phyloP scores from a whole-genome alignment of 2,797 vertebrate genomes.

The Myotis planiceps region DNA sequence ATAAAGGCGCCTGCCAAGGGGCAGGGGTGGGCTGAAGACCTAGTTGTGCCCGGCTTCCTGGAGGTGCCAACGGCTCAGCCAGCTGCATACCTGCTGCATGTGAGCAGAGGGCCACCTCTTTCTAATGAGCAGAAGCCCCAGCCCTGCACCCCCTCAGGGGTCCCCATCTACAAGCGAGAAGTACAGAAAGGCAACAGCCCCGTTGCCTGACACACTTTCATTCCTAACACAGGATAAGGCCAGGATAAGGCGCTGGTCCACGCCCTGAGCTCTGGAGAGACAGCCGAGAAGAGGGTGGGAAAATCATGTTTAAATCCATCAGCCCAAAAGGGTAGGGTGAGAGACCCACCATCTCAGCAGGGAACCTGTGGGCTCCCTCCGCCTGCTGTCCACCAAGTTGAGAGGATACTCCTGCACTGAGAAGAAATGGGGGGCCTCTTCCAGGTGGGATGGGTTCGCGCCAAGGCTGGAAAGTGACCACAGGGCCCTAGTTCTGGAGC shows the following conservation, averaged over 20 bases:
- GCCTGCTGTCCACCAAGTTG: not conserved
- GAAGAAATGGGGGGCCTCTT: not conserved
- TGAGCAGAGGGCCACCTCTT: not conserved
- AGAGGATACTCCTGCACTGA: not conserved
- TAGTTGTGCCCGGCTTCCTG: not conserved
- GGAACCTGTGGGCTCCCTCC: not conserved
- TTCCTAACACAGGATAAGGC: not conserved
- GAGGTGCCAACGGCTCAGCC: not conserved
- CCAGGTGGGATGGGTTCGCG: not conserved
- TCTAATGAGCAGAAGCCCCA: not conserved
- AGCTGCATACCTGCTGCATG: not conserved
- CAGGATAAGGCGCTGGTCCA: not conserved
- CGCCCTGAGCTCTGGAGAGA: not conserved
- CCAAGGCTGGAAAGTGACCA: not conserved
- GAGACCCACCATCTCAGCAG: not conserved
- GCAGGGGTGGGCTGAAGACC: no score
- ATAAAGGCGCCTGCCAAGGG: not conserved
- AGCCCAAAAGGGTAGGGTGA: not conserved
- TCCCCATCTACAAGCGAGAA: not conserved
- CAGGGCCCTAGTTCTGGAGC: not conserved
- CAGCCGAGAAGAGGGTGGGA: not conserved
- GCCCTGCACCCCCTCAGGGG: not conserved
- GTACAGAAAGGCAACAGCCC: not conserved
- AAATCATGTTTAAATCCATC: not conserved
- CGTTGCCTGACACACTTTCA: not conserved